These are phyloP conservation scores for Ctenopoma kingsleyae DNA, from an alignment of 2,797 vertebrate genomes.

Conservation along the genomic window DNA sequence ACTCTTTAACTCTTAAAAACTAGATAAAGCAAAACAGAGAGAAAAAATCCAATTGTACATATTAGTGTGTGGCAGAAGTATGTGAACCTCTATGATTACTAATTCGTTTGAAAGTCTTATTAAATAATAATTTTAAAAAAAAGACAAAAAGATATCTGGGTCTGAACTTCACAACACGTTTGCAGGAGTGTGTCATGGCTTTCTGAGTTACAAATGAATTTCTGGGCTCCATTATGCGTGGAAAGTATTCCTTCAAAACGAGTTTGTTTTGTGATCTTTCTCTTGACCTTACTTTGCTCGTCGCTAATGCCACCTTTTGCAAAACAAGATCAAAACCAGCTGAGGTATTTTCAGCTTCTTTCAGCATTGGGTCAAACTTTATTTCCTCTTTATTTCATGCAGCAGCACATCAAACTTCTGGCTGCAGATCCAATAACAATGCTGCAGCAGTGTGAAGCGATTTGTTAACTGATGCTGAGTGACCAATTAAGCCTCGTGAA, in stretches of 20 bases:
- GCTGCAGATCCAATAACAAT: background rate
- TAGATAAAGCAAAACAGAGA: no score
- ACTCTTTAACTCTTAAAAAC: no score
- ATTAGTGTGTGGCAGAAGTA: no score
- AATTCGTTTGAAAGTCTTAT: no score
- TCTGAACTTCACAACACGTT: no score
- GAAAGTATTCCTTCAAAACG: background rate
- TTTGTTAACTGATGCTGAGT: conserved; percentile 1
- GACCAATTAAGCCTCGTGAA: background rate
- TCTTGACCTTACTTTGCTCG: conserved; percentile 8
- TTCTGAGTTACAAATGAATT: no score
- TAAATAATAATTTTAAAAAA: no score
- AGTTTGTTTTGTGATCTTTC: background rate
- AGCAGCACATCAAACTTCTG: background rate
- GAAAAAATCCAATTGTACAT: no score
- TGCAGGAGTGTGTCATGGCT: no score
- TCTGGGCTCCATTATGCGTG: no score
- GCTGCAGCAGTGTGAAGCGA: background rate
- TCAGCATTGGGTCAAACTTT: background rate
- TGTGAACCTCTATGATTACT: no score
- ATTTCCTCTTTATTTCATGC: background rate
- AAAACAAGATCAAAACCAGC: background rate
- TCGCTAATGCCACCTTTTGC: background rate
- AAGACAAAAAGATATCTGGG: no score
- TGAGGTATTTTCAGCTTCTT: background rate